Conservation (phyloP, 2,113 vertebrate genomes). For the Murina feae region DNA sequence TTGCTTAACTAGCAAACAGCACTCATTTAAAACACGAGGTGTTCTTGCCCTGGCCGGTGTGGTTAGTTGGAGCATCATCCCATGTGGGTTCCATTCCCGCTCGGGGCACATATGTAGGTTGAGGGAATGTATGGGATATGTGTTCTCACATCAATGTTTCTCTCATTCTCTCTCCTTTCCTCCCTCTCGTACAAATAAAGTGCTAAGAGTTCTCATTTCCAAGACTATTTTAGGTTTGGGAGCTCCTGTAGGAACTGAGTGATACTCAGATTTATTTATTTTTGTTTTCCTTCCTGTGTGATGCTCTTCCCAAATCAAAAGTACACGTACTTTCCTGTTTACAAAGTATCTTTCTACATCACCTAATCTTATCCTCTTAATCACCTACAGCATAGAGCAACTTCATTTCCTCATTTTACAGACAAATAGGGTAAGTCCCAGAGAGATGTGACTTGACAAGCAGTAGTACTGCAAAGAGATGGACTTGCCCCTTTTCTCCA, state of each 20-base stretch:
- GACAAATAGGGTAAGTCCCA: not conserved
- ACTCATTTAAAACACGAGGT: not conserved
- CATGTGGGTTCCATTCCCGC: not conserved
- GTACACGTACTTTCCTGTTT: not conserved
- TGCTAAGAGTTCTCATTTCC: not conserved
- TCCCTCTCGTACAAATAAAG: not conserved
- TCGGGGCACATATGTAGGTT: not conserved
- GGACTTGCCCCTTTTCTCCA: not conserved
- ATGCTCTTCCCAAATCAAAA: slow-evolving; percentile 10
- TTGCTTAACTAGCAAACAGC: not conserved
- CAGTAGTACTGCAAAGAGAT: not conserved
- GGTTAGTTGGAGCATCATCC: not conserved
- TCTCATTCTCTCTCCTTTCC: not conserved
- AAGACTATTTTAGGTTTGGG: not conserved
- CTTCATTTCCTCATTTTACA: not conserved
- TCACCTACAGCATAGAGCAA: not conserved
- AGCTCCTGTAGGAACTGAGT: not conserved
- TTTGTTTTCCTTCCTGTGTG: slow-evolving; percentile 6
- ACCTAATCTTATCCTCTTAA: not conserved
- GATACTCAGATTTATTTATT: not conserved
- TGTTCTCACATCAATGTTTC: not conserved
- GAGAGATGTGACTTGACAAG: not conserved
- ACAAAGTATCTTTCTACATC: not conserved
- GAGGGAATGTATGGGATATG: not conserved
- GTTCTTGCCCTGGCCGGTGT: not conserved